Evolutionary conservation across 2,113 vertebrate genomes (phyloP), one percentile per base, ranked within the genome.

Genomic region (Hyperoodon ampullatus): DNA sequence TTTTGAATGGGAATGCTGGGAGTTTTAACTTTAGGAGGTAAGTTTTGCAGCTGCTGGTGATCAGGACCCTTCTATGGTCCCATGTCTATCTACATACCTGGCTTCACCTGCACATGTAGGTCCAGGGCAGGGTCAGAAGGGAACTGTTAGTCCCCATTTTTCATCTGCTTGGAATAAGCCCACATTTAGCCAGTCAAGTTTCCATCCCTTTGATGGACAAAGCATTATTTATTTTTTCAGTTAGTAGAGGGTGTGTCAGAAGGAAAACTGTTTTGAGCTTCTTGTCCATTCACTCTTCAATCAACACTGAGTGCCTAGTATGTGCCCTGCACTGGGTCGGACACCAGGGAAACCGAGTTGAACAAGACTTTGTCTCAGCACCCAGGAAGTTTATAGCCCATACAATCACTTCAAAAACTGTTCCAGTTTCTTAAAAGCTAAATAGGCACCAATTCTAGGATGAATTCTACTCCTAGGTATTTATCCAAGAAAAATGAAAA

Each of bases 401-500:
- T 47, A 24, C 4, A 55, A 1, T 28, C 42, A 39, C 55, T 68
- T 24, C 68, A 19, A 81, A 95, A 86, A 72, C 23, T 8, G 11
- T 55, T 78, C 53, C 66, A 71, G 70, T 50, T 68, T 85, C 93
- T 88, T 82, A 66, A 58, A 87, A 71, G 28, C 84, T 65, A 83
- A 97, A 58, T 10, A 71, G 63, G 58, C 6, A 77, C 13, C 70
- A 80, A 30, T 16, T 68, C 42, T 63, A 58, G 18, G 18, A 89
- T 44, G 26, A 86, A 65, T 87, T 92, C 28, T 74, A 93, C 50
- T 65, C 77, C 47, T 61, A 53, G 55, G 24, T 85, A 83, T 68
- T 86, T 72, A 91, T 35, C 44, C 33, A 94, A 83, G 35, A 95
- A 15, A 91, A 92, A 74, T 65, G 65, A 83, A 97, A 95, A 83